These are phyloP conservation scores for Amphipyra tragopoginis DNA, from an alignment of 2,888 invertebrate species.

Conservation along the genomic window DNA sequence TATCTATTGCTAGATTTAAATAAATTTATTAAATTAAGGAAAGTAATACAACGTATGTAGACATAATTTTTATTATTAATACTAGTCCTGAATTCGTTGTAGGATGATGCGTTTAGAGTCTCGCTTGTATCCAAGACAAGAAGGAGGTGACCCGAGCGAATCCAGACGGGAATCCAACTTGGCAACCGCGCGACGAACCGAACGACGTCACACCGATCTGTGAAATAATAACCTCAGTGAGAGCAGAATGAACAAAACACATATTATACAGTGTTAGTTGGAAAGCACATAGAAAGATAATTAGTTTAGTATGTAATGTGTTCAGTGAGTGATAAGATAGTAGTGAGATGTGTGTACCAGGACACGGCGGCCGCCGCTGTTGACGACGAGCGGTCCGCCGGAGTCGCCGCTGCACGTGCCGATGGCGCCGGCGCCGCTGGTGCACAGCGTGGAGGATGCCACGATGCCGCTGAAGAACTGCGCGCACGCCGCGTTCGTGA, in stretches of 20 bases:
- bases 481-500: constrained; percentile 64
- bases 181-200: constrained; percentile 52
- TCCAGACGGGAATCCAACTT: constrained; percentile 49
- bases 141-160: constrained; percentile 60
- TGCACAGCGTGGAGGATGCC: constrained; percentile 63
- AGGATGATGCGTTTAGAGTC: constrained; percentile 21
- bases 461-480: constrained; percentile 58
- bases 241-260: neutral
- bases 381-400: constrained; percentile 59
- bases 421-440: constrained; percentile 53
- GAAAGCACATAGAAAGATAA: no score
- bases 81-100: neutral
- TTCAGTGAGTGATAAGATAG: no score
- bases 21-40: neutral
- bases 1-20: no score
- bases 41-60: neutral
- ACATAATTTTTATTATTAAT: neutral
- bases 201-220: constrained; percentile 60
- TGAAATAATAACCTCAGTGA: constrained; percentile 10
- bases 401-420: constrained; percentile 74
- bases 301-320: no score
- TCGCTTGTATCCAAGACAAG: constrained; percentile 51
- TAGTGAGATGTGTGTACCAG: constrained; percentile 36
- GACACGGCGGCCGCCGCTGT: constrained; percentile 33
- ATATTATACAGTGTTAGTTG: no score